Conservation (phyloP, 2,113 vertebrate genomes). For the Elgaria multicarinata region DNA sequence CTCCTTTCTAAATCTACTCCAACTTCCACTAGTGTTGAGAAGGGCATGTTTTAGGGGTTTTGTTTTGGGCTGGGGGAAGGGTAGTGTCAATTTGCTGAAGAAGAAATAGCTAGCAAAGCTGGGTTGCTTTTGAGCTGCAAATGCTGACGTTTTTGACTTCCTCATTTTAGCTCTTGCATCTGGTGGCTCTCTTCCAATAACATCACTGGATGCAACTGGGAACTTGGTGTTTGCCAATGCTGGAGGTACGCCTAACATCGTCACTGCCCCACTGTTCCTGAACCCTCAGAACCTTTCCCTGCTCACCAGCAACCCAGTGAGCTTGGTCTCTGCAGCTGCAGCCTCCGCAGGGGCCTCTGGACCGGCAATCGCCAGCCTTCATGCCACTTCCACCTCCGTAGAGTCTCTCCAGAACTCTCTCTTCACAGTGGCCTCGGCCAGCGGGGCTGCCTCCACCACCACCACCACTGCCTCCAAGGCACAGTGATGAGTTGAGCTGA, state of each 20-base stretch:
- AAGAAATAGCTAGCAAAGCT: neutral
- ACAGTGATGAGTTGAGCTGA: constrained; percentile 84
- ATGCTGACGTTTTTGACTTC: constrained; percentile 52
- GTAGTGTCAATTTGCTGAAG: rapidly evolving
- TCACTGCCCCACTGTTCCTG: constrained; percentile 97
- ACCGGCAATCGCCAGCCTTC: constrained; percentile 86
- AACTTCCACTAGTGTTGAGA: neutral
- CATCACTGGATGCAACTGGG: constrained; percentile 91
- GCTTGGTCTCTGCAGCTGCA: constrained; percentile 91
- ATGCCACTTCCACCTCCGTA: constrained; percentile 83
- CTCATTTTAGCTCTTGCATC: constrained; percentile 90
- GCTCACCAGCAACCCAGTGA: constrained; percentile 98
- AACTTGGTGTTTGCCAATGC: constrained; percentile 96
- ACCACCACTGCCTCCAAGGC: constrained; percentile 98
- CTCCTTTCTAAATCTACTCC: neutral
- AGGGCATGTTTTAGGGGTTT: rapidly evolving
- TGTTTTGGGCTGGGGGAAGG: no score
- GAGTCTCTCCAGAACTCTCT: constrained; percentile 90
- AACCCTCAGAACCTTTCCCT: constrained; percentile 98
- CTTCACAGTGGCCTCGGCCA: constrained; percentile 86
- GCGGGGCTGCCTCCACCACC: constrained; percentile 87
- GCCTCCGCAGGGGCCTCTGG: constrained; percentile 82
- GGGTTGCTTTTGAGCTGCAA: neutral
- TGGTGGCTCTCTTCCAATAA: constrained; percentile 93
- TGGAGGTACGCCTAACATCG: constrained; percentile 89